A percentile compares a stretch with the other conserved stretches of the same genome.
phyloP scores from a whole-genome alignment of 2,113 vertebrate genomes.

The Sphaerodactylus townsendi region DNA sequence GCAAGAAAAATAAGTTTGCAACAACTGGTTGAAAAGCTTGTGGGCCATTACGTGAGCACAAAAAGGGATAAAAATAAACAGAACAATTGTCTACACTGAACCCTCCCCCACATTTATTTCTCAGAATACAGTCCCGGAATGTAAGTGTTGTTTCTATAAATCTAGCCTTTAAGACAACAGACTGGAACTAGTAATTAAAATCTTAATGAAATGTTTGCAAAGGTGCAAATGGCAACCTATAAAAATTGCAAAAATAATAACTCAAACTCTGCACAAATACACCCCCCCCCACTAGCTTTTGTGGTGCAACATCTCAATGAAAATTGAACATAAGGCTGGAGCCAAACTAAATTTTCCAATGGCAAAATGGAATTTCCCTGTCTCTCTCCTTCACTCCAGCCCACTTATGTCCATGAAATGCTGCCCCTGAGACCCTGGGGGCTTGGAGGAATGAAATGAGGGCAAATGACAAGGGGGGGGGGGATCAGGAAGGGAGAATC shows the following conservation, averaged over 20 bases:
- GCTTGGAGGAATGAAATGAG: no score
- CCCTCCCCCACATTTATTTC: neutral
- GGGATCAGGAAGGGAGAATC: no score
- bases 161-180: neutral
- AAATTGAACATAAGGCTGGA: no score
- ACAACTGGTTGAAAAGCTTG: neutral
- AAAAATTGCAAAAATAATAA: neutral
- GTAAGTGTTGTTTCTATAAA: neutral
- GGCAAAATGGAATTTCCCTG: no score
- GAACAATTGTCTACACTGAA: neutral
- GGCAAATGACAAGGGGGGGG: no score
- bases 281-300: no score
- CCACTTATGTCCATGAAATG: no score
- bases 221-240: neutral
- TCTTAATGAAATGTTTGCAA: neutral
- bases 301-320: no score
- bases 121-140: neutral
- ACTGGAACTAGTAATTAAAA: neutral
- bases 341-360: no score
- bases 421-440: no score
- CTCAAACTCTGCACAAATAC: neutral
- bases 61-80: neutral
- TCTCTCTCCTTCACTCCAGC: no score
- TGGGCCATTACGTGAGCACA: neutral
- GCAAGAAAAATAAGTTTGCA: neutral